Evolutionary conservation across 2,888 invertebrate genomes (phyloP).

Genomic region (Buathra laborator): DNA sequence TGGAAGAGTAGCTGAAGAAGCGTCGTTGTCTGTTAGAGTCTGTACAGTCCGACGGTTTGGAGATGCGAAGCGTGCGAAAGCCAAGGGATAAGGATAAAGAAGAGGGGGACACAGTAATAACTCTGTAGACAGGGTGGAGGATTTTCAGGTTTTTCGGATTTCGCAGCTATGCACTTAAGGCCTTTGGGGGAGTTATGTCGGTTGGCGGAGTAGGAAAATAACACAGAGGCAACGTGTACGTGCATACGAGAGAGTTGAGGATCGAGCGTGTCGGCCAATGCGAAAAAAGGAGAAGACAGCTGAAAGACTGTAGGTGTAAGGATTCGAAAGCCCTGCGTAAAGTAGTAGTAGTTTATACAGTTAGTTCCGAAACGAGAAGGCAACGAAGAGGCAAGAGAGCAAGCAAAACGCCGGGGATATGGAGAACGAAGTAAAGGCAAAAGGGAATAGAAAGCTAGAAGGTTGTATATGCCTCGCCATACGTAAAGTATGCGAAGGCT

Average conservation of each 20-base stretch:
- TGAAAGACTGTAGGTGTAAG: conserved; percentile 1
- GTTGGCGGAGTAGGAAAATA: conserved; percentile 44
- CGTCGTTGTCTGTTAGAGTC: not conserved
- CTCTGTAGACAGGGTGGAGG: conserved; percentile 73
- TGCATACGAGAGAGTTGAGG: conserved; percentile 33
- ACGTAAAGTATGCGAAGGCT: not conserved
- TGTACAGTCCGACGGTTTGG: conserved; percentile 3
- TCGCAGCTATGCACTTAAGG: conserved; percentile 72
- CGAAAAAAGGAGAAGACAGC: conserved; percentile 44
- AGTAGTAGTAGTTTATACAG: conserved; percentile 46
- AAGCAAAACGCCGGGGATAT: conserved; percentile 39
- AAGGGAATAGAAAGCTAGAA: conserved; percentile 36
- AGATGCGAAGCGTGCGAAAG: conserved; percentile 7
- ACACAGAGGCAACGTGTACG: conserved; percentile 59
- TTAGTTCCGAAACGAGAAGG: conserved; percentile 41
- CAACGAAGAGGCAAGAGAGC: conserved; percentile 32
- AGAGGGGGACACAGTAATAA: conserved; percentile 66
- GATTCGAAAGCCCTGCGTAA: not conserved
- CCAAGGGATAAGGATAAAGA: conserved; percentile 20
- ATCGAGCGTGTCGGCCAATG: conserved; percentile 17
- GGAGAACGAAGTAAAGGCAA: conserved; percentile 26
- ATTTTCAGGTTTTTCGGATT: conserved; percentile 35
- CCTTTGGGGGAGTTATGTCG: conserved; percentile 71
- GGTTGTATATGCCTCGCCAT: not conserved
- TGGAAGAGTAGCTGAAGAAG: not conserved